Percentiles rank a stretch among this genome's conserved stretches.
Conservation (phyloP, 1,140 invertebrate genomes). For the Lucilia cuprina region DNA sequence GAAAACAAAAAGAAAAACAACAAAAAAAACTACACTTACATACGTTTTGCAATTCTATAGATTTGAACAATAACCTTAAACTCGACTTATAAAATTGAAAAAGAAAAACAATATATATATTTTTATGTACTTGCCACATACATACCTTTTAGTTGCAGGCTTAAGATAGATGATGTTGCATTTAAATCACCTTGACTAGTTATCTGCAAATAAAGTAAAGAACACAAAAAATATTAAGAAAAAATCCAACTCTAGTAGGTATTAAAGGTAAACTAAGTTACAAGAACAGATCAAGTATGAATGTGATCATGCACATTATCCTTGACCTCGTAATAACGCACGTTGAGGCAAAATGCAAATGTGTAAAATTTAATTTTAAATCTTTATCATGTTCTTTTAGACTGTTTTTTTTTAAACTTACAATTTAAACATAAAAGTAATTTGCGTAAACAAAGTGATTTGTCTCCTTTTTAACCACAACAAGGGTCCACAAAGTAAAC, state of each 20-base stretch:
- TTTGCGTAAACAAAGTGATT: slow-evolving; percentile 28
- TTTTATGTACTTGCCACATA: not conserved
- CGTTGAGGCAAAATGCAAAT: not conserved
- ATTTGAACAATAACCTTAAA: slow-evolving; percentile 13
- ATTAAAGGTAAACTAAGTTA: too few species aligned
- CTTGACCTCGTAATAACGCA: slow-evolving; percentile 3
- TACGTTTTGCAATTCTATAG: not conserved
- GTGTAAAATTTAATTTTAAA: not conserved
- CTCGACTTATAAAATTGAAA: not conserved
- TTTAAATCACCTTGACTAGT: slow-evolving; percentile 22
- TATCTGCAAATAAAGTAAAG: not conserved
- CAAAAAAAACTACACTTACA: not conserved
- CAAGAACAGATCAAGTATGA: not conserved
- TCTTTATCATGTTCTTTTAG: not conserved
- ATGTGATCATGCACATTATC: not conserved
- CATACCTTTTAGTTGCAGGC: not conserved
- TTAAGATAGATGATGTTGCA: slow-evolving; percentile 4
- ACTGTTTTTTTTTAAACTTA: too few species aligned
- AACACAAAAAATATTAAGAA: not conserved
- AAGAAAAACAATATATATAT: not conserved
- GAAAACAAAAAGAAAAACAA: not conserved
- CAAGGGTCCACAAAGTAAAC: not conserved
- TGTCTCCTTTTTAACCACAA: slow-evolving; percentile 14
- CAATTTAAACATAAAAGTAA: not conserved
- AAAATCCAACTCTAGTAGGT: not conserved